Percentiles rank a stretch among this genome's conserved stretches.
These are phyloP conservation scores for Lycia hirtaria DNA, from an alignment of 2,888 invertebrate species.

Conservation along the genomic window DNA sequence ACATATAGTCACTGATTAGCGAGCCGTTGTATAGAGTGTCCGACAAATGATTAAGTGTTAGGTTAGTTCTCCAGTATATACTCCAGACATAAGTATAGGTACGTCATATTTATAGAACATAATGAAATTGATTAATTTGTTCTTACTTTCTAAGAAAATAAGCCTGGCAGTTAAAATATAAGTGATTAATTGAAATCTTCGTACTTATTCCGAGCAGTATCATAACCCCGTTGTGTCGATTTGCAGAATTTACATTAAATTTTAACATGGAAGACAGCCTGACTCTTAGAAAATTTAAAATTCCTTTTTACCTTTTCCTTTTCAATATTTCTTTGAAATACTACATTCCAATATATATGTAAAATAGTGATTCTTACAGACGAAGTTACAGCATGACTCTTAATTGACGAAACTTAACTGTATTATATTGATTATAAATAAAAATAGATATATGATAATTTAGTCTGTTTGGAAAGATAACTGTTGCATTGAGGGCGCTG, in stretches of 20 bases:
- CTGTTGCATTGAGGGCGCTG: not conserved
- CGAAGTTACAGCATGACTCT: not conserved
- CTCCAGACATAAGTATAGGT: not conserved
- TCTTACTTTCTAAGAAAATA: too few species aligned
- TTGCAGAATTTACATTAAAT: slow-evolving; percentile 16
- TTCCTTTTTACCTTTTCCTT: not conserved
- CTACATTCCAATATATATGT: not conserved
- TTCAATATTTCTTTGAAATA: slow-evolving; percentile 1
- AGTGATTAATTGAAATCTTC: not conserved
- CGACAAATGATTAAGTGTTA: too few species aligned
- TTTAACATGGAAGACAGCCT: slow-evolving; percentile 28
- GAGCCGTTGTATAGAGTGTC: too few species aligned
- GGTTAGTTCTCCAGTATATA: too few species aligned
- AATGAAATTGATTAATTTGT: too few species aligned
- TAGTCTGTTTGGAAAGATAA: slow-evolving; percentile 11
- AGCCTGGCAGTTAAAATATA: too few species aligned
- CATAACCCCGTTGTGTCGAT: not conserved
- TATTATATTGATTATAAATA: not conserved
- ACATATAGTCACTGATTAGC: too few species aligned
- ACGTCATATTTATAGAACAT: not conserved
- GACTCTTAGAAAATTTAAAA: slow-evolving; percentile 18
- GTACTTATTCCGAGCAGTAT: not conserved
- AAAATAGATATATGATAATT: slow-evolving; percentile 1
- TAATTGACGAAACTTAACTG: slow-evolving; percentile 20
- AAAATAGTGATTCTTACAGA: slow-evolving; percentile 11